A percentile compares a stretch with the other conserved stretches of the same genome.
phyloP scores from a whole-genome alignment of 1,140 invertebrate species.

The Phocides pigmalion region DNA sequence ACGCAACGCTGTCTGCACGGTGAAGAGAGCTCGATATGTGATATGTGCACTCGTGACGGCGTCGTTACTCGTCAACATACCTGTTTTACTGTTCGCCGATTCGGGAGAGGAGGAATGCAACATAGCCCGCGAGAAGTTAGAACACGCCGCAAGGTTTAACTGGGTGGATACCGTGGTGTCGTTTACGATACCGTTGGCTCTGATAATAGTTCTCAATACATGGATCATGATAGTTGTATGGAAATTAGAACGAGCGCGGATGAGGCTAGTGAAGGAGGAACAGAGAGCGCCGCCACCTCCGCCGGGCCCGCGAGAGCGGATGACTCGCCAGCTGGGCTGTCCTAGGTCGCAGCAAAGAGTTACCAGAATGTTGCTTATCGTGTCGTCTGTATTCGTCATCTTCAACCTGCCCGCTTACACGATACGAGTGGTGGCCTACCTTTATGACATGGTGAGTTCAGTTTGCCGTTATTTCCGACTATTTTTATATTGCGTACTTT shows the following conservation, averaged over 20 bases:
- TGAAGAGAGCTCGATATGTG: constrained; percentile 85
- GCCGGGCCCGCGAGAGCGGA: constrained; percentile 34
- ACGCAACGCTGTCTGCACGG: constrained; percentile 91
- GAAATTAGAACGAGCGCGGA: constrained; percentile 52
- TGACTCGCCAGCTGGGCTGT: constrained; percentile 38
- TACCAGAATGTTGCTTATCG: constrained; percentile 92
- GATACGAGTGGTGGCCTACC: constrained; percentile 85
- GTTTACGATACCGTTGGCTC: constrained; percentile 87
- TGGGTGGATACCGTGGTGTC: constrained; percentile 88
- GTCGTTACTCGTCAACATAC: constrained; percentile 85
- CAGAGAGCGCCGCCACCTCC: constrained; percentile 52
- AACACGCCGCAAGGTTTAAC: constrained; percentile 86
- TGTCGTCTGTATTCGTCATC: constrained; percentile 91
- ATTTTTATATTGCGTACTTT: too few relatives aligned
- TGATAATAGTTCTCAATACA: constrained; percentile 89
- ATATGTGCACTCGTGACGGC: constrained; percentile 83
- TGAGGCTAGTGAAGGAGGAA: constrained; percentile 59
- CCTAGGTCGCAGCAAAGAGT: constrained; percentile 87
- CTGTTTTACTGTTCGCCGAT: constrained; percentile 85
- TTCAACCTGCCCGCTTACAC: constrained; percentile 91
- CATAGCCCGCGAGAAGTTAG: constrained; percentile 75
- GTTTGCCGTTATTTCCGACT: too few relatives aligned
- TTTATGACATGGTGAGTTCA: constrained; percentile 66
- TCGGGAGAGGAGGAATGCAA: constrained; percentile 57
- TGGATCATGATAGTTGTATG: constrained; percentile 88